Conservation (phyloP, 2,797 vertebrate genomes). For the Gorsachius magnificus region DNA sequence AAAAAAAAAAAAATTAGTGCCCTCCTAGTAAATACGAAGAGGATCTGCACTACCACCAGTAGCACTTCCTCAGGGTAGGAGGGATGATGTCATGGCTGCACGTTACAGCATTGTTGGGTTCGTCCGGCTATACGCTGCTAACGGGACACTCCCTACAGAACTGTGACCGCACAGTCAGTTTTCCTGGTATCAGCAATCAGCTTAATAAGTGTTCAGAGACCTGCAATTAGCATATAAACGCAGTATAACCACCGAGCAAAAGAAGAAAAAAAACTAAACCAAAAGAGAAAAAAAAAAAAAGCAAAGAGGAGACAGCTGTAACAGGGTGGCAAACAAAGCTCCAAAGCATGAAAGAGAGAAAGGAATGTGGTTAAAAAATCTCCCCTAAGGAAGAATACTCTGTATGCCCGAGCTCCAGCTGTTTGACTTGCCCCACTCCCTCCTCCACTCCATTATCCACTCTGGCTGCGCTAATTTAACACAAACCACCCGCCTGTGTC, state of each 20-base stretch:
- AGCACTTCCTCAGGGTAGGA: constrained; percentile 57
- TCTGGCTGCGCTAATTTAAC: constrained; percentile 36
- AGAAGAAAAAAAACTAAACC: background rate
- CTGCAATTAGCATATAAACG: constrained; percentile 64
- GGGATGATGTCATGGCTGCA: constrained; percentile 62
- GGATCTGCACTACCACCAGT: constrained; percentile 41
- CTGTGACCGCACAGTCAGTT: constrained; percentile 62
- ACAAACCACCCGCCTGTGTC: constrained; percentile 35
- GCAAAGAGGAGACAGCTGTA: constrained; percentile 46
- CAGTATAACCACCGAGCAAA: constrained; percentile 13
- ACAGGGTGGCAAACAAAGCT: constrained; percentile 62
- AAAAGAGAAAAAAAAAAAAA: background rate
- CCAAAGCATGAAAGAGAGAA: constrained; percentile 60
- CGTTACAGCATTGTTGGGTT: constrained; percentile 56
- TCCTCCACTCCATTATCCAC: constrained; percentile 51
- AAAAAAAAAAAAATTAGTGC: background rate
- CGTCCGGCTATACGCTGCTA: constrained; percentile 57
- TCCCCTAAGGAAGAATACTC: constrained; percentile 65
- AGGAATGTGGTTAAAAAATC: constrained; percentile 60
- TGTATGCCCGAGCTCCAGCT: constrained; percentile 45
- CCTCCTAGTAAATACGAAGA: constrained; percentile 23
- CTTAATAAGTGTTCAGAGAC: constrained; percentile 59
- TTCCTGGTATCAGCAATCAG: constrained; percentile 60
- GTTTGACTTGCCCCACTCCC: constrained; percentile 51
- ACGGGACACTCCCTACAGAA: constrained; percentile 64